Base-by-base conservation (phyloP, 2,888 invertebrate genomes). In the Lysandra bellargus region DNA sequence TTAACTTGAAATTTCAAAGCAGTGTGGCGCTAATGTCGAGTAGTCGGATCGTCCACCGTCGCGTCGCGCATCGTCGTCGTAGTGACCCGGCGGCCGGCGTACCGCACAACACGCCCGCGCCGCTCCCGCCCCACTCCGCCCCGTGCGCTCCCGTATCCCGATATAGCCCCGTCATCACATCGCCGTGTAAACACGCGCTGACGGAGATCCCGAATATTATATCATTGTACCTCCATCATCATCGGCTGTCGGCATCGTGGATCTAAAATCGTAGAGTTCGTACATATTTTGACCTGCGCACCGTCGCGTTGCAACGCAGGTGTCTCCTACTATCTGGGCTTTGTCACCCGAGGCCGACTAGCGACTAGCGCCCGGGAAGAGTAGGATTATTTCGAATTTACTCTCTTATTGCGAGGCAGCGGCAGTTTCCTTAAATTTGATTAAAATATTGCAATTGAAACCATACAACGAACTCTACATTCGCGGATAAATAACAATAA, bases 111-210 rank as follows among this genome's bases (percentile, higher is more conserved):
- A 64, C 23, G 30, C 64, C 2, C 7, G 30, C 23, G 30, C 64
- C 2, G 9, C 30, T 17, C 61, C n/a, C 61, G n/a, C 23, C 61
- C 23, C 61, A 5, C 23, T 3, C 30, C 30, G 23, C 64, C 64
- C 30, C 9, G 1, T 23, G 57, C 61, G n/a, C 61, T 5, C 61
- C 61, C 61, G 61, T 0, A 7, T 23, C 64, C 64, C 64, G 30
- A 64, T 64, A 64, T 64, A 64, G 64, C 64, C 64, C 23, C 64
- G 64, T 64, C 64, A 64, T 23, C 64, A 64, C 64, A 64, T 30
- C 30, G 12, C 30, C 61, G 61, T 64, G 64, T 64, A 64, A 64
- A 64, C 30, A 64, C 2, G 30, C 64, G 64, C 64, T 64, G 64
- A 64, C 64, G 23, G 30, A 64, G 30, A 64, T 64, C 9, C 64